Percentiles rank a stretch among this genome's conserved stretches.
phyloP scores from a whole-genome alignment of 2,113 vertebrate genomes.

The Anas platyrhynchos region DNA sequence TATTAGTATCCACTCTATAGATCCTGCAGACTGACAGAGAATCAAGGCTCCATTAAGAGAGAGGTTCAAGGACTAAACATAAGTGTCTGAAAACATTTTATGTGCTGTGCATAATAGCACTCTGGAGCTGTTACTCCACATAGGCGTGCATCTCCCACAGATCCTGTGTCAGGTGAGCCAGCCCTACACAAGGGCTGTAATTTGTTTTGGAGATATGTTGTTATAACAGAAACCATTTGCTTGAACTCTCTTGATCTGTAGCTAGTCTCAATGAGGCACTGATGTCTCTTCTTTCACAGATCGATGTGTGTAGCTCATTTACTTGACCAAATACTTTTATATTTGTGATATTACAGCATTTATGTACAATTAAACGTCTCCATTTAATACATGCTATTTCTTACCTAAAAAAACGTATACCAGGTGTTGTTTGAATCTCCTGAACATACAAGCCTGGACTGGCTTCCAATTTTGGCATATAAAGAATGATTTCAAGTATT shows the following conservation, averaged over 20 bases:
- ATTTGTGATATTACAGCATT: neutral
- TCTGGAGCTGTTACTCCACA: neutral
- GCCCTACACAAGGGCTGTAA: neutral
- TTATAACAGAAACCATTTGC: neutral
- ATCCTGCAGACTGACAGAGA: neutral
- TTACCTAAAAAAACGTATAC: neutral
- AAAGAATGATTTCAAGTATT: neutral
- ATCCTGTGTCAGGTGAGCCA: neutral
- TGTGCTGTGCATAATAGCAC: neutral
- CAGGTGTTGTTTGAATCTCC: neutral
- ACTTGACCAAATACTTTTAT: neutral
- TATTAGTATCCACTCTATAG: neutral
- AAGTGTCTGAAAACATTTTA: neutral
- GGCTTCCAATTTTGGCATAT: neutral
- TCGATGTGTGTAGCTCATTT: neutral
- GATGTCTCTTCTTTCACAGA: neutral
- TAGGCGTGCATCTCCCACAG: neutral
- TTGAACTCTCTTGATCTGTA: neutral
- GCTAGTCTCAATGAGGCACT: neutral
- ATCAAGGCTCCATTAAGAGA: neutral
- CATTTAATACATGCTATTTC: neutral
- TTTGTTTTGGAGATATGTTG: neutral
- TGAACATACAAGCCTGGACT: neutral
- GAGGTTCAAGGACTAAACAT: neutral
- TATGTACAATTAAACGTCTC: neutral